Evolutionary conservation across 2,797 vertebrate species (phyloP).

Genomic region (Tenualosa thibaudeaui): DNA sequence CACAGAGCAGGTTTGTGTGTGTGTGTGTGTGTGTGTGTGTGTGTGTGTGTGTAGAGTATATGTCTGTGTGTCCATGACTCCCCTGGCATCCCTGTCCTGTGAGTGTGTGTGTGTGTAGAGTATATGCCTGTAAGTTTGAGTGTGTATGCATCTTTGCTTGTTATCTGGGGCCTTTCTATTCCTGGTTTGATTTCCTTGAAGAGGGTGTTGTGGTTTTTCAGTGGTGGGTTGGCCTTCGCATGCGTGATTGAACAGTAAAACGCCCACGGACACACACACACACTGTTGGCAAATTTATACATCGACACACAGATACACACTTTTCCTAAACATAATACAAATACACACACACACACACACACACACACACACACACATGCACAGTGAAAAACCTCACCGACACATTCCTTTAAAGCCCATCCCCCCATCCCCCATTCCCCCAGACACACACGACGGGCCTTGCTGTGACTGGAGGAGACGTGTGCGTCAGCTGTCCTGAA

Average conservation of each 20-base stretch:
- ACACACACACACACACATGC: not conserved
- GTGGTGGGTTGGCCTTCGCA: not conserved
- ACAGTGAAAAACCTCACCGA: no score
- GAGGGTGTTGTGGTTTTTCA: not conserved
- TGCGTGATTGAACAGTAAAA: not conserved
- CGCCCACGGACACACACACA: slow-evolving; percentile 33
- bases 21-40: slow-evolving; percentile 5
- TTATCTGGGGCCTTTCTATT: not conserved
- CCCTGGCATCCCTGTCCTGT: not conserved
- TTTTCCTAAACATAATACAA: slow-evolving; percentile 14
- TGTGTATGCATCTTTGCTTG: not conserved
- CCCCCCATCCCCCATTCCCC: not conserved
- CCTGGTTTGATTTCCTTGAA: slow-evolving; percentile 40
- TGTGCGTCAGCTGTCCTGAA: not conserved
- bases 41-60: not conserved
- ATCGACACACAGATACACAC: slow-evolving; percentile 40
- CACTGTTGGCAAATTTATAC: not conserved
- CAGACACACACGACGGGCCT: slow-evolving; percentile 44
- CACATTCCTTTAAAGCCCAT: no score
- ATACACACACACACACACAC: not conserved
- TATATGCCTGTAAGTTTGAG: not conserved
- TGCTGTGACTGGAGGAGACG: not conserved
- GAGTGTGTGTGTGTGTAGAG: not conserved
- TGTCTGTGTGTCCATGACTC: not conserved
- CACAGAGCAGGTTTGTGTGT: not conserved